Evolutionary conservation across 2,797 vertebrate species (phyloP).

Genomic region (Phataginus tricuspis): DNA sequence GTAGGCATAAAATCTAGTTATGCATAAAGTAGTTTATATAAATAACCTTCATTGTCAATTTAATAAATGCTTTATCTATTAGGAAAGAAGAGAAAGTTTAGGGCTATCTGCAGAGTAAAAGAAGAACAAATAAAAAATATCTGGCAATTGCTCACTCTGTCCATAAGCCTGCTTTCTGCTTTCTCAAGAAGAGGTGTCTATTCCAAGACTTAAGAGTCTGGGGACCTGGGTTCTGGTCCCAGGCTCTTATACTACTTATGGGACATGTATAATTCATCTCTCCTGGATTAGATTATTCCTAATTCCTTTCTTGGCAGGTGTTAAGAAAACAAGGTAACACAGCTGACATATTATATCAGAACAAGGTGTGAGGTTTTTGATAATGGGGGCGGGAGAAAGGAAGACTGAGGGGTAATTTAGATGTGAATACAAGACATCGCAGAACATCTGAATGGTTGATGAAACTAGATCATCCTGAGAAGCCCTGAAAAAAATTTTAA

Average conservation of each 20-base stretch:
- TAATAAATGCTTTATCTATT: not conserved
- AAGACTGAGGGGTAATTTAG: not conserved
- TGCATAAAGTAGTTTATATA: conserved; percentile 24
- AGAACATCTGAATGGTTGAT: not conserved
- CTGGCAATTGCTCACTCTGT: not conserved
- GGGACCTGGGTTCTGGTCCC: not conserved
- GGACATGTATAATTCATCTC: not conserved
- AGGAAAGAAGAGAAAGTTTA: not conserved
- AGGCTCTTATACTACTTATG: not conserved
- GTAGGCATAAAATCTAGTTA: not conserved
- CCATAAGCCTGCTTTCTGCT: not conserved
- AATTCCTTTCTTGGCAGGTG: not conserved
- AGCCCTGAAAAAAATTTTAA: not conserved
- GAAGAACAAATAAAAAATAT: not conserved
- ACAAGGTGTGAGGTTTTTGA: not conserved
- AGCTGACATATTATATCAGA: not conserved
- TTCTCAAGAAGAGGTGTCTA: not conserved
- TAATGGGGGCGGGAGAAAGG: not conserved
- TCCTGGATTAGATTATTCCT: not conserved
- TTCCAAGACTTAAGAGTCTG: not conserved
- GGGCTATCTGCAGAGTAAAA: not conserved
- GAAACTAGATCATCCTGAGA: not conserved
- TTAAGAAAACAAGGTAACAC: not conserved
- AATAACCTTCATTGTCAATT: not conserved
- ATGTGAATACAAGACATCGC: not conserved